Evolutionary conservation across 2,797 vertebrate species (phyloP), one percentile per base, ranked within the genome.

Genomic region (Euthynnus affinis): DNA sequence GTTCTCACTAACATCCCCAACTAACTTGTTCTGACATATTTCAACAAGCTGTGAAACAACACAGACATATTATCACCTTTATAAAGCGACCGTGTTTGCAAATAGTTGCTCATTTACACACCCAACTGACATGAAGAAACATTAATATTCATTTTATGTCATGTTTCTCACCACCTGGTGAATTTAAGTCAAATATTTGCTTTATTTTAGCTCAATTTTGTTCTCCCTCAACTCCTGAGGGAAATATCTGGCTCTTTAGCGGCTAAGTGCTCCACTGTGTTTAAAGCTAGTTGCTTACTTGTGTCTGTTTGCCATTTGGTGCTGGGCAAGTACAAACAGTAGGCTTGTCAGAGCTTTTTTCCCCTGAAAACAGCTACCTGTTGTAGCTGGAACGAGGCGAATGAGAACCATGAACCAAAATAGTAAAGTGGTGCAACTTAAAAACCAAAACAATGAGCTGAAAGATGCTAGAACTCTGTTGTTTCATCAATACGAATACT

Each of bases 371-470:
- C 5, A 52, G 52, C 5, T 9, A 9, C 20, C 17, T 56, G 23
- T 22, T 52, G 25, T 4, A 22, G 7, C 7, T 57, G 40, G 40
- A 42, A 42, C 13, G 3, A 42, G 40, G 40, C 14, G 40, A 42
- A 42, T 14, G 12, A 42, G 12, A 42, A 42, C 40, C 3, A 14
- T 40, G 27, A 32, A 58, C 20, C 12, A 18, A 32, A 69, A 42
- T 17, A 12, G 29, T 3, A 14, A 32, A 51, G 25, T 7, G 37
- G 27, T 20, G 9, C 9, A 9, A 1, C 1, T 9, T 58, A 44
- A 60, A 69, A 65, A 20, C 22, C 22, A 29, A 81, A 74, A 74
- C 52, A 56, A 25, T 9, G 17, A 58, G n/a, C 46, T 70, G n/a
- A 67, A 64, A 75, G 18, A 44, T 14, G 51, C n/a, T 61, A 3